Evolutionary conservation across 2,113 vertebrate species (phyloP), one percentile per base, ranked within the genome.

Genomic region (Sorex fumeus): DNA sequence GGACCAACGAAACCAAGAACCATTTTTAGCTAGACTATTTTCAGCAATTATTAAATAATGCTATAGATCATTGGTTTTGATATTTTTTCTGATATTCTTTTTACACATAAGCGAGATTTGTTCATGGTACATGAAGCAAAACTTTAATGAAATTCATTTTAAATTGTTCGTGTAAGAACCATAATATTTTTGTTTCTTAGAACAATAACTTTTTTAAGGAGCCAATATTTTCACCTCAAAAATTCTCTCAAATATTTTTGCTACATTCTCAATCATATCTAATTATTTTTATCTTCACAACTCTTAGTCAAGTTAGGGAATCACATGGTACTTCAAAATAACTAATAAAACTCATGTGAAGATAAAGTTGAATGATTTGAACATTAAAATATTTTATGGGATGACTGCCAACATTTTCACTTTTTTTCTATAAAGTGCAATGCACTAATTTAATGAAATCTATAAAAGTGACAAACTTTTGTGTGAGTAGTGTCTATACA

Each of bases 201-300:
- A 82, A 89, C 36, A 79, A 57, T 15, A 45, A 18, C 27, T 84
- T 76, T 86, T 71, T 8, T 43, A 36, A 6, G 1, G 67, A 1
- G 1, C 6, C 77, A 79, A 1, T 75, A 57, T 21, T 75, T 5
- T 87, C 34, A 53, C 72, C 70, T 94, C 80, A 93, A 96, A 95
- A 89, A 71, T 92, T n/a, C 34, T 81, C 28, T 93, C 13, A 88
- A 81, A 92, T 95, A 72, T 84, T 94, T 93, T 89, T 90, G 16
- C 60, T 88, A 2, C 8, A 53, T 72, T 80, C 12, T 60, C 15
- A 88, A 62, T 88, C n/a, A 43, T 21, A 70, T 2, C 74, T 34
- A 88, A 45, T 75, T 91, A 74, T 50, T 74, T 50, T 4, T 2
- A n/a, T 82, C 27, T 78, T 43, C 8, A 67, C 80, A 80, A 71